These are phyloP conservation scores for Lapara coniferarum DNA, from an alignment of 2,888 invertebrate species.

Conservation along the genomic window DNA sequence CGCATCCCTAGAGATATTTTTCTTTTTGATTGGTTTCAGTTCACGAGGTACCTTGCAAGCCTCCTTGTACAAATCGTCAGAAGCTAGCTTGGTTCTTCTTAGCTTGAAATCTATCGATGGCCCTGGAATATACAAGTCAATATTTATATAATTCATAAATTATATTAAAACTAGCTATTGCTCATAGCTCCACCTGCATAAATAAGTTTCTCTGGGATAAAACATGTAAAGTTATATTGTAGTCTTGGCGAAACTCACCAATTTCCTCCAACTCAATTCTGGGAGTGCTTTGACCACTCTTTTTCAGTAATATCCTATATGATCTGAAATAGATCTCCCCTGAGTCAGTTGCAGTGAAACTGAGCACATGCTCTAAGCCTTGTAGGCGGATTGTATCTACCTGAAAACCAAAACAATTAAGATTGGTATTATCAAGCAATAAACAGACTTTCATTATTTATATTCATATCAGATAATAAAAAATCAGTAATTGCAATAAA, in stretches of 20 bases:
- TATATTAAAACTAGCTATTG: too few species aligned
- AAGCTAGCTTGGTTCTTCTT: slow-evolving; percentile 93
- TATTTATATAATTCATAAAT: too few species aligned
- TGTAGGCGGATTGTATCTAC: slow-evolving; percentile 92
- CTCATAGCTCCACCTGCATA: too few species aligned
- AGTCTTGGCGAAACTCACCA: slow-evolving; percentile 71
- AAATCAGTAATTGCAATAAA: too few species aligned
- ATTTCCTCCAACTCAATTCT: slow-evolving; percentile 96
- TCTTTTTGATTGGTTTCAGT: slow-evolving; percentile 91
- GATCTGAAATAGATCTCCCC: slow-evolving; percentile 91
- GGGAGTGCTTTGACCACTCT: slow-evolving; percentile 94
- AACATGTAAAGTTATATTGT: neutral
- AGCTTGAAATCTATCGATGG: slow-evolving; percentile 95
- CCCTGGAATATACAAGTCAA: slow-evolving; percentile 75
- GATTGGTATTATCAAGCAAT: slow-evolving; percentile 15
- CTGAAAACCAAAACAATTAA: slow-evolving; percentile 51
- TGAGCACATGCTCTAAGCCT: slow-evolving; percentile 96
- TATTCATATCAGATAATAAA: too few species aligned
- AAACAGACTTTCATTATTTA: too few species aligned
- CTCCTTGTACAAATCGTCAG: slow-evolving; percentile 93
- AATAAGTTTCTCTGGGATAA: slow-evolving; percentile 75
- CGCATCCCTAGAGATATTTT: slow-evolving; percentile 94
- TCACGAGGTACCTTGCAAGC: slow-evolving; percentile 92
- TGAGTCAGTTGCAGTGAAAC: slow-evolving; percentile 92
- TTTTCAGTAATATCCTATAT: slow-evolving; percentile 92